A percentile compares a stretch with the other conserved stretches of the same genome.
Conservation (phyloP, 2,797 vertebrate species). For the Gymnothorax reevesii region DNA sequence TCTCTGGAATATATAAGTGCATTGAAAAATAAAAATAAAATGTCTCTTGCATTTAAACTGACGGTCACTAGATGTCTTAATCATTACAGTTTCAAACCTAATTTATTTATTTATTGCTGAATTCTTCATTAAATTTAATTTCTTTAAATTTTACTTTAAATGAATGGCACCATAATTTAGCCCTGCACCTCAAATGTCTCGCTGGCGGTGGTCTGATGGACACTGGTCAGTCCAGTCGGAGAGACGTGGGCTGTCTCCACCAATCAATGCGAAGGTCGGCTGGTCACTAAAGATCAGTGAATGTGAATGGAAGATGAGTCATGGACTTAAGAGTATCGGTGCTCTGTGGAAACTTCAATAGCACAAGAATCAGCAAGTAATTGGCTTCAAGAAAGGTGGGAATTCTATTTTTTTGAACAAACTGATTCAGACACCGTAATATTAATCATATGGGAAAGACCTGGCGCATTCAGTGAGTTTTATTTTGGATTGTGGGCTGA, state of each 20-base stretch:
- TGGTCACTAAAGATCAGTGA: neutral
- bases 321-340: neutral
- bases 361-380: neutral
- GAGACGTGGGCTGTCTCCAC: neutral
- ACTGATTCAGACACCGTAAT: no score
- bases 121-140: neutral
- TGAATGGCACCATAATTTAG: neutral
- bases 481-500: neutral
- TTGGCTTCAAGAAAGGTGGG: neutral
- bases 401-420: no score
- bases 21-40: conserved; percentile 53
- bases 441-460: no score
- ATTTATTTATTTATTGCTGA: conserved; percentile 44
- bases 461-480: neutral
- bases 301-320: neutral
- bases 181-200: neutral
- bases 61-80: conserved; percentile 74
- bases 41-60: conserved; percentile 72
- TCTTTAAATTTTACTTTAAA: neutral
- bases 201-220: neutral
- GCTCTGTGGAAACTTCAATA: neutral
- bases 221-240: neutral
- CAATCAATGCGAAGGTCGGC: neutral
- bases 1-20: conserved; percentile 30
- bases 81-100: conserved; percentile 47